phyloP scores from a whole-genome alignment of 2,113 vertebrate genomes.

The Bagarius yarrelli region DNA sequence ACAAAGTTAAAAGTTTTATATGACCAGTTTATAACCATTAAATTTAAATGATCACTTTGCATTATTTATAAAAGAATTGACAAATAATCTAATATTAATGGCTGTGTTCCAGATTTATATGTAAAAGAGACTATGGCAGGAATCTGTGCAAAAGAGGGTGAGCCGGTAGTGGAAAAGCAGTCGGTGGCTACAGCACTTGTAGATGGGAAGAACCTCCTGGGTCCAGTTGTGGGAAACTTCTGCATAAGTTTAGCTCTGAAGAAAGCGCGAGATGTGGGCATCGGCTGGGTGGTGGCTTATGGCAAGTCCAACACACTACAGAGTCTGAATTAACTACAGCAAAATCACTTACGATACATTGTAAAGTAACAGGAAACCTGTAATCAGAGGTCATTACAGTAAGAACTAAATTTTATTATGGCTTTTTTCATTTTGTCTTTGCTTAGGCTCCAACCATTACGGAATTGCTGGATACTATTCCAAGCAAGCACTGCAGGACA shows the following conservation, averaged over 20 bases:
- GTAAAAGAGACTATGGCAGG: slow-evolving; percentile 68
- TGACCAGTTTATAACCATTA: no score
- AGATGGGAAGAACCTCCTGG: slow-evolving; percentile 71
- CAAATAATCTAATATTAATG: neutral
- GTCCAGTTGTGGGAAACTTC: slow-evolving; percentile 76
- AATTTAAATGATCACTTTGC: no score
- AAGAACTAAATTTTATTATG: neutral
- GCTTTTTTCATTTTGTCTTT: slow-evolving; percentile 32
- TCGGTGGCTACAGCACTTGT: slow-evolving; percentile 71
- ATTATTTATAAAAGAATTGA: no score
- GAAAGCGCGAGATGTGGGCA: slow-evolving; percentile 69
- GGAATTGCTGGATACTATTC: slow-evolving; percentile 75
- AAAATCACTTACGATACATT: neutral
- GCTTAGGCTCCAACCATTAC: slow-evolving; percentile 74
- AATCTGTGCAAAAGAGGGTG: slow-evolving; percentile 71
- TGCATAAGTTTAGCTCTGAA: slow-evolving; percentile 74
- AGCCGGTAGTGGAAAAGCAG: slow-evolving; percentile 69
- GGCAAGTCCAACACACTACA: slow-evolving; percentile 56
- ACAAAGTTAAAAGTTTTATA: no score
- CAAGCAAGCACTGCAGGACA: slow-evolving; percentile 69
- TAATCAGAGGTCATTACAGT: neutral
- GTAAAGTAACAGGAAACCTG: neutral
- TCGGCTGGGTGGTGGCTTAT: slow-evolving; percentile 75
- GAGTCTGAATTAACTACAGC: neutral
- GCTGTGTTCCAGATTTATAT: slow-evolving; percentile 67